phyloP scores from a whole-genome alignment of 2,797 vertebrate species.

The Borostomias antarcticus region DNA sequence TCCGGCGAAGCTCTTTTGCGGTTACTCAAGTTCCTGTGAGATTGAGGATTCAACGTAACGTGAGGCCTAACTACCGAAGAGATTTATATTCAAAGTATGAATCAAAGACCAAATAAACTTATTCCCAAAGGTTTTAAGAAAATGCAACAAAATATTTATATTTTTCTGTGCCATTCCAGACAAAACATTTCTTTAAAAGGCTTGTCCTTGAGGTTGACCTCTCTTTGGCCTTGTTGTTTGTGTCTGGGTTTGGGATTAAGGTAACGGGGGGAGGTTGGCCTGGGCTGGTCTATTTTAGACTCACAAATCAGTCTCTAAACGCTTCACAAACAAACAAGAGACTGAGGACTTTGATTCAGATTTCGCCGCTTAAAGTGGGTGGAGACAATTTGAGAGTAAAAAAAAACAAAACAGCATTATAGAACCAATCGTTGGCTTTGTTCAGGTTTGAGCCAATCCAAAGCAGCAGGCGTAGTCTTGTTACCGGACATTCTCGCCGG shows the following conservation, averaged over 20 bases:
- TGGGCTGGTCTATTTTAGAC: background rate
- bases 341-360: too few relatives aligned
- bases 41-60: conserved; percentile 3
- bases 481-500: too few relatives aligned
- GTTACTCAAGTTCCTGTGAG: conserved; percentile 5
- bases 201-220: background rate
- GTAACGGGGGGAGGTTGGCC: background rate
- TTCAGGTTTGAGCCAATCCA: too few relatives aligned
- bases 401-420: too few relatives aligned
- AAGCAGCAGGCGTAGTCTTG: too few relatives aligned
- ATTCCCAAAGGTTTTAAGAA: background rate
- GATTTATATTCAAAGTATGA: background rate
- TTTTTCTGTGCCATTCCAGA: background rate
- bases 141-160: background rate
- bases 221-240: background rate
- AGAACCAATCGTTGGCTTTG: too few relatives aligned
- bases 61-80: background rate
- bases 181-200: background rate
- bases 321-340: background rate
- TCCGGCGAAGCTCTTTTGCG: background rate
- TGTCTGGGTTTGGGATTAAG: background rate
- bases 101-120: background rate
- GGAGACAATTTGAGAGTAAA: too few relatives aligned
- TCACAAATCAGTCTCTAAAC: background rate
- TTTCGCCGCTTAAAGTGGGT: too few relatives aligned